phyloP scores from a whole-genome alignment of 2,797 vertebrate genomes.

The Sciaenops ocellatus region DNA sequence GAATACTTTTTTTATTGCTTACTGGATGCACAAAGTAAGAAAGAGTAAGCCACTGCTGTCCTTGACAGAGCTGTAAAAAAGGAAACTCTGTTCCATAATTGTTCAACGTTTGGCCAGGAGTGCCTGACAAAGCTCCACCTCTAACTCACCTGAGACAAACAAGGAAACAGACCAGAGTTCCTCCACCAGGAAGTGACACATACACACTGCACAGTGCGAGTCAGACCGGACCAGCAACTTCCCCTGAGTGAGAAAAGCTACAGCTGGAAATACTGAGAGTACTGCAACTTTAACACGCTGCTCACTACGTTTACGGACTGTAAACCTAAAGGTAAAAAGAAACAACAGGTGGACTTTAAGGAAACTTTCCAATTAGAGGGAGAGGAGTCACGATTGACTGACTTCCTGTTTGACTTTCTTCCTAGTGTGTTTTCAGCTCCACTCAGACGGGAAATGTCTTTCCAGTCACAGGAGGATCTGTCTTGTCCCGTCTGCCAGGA shows the following conservation, averaged over 20 bases:
- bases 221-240: neutral
- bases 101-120: neutral
- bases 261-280: neutral
- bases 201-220: neutral
- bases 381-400: neutral
- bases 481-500: constrained; percentile 46
- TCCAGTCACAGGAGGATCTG: constrained; percentile 15
- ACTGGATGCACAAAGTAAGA: neutral
- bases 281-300: neutral
- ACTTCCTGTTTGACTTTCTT: constrained; percentile 9
- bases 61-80: neutral
- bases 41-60: neutral
- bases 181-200: constrained; percentile 13
- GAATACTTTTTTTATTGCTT: too few species aligned
- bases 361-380: neutral
- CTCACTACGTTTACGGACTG: neutral
- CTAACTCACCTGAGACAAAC: constrained; percentile 12
- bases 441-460: constrained; percentile 37
- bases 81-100: neutral
- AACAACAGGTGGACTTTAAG: neutral
- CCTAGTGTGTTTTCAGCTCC: neutral
- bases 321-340: too few species aligned
- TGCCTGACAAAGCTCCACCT: constrained; percentile 26
- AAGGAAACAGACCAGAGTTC: neutral
- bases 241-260: neutral